A percentile compares a stretch with the other conserved stretches of the same genome.
phyloP scores from a whole-genome alignment of 2,888 invertebrate genomes.

The Tipula helvola region DNA sequence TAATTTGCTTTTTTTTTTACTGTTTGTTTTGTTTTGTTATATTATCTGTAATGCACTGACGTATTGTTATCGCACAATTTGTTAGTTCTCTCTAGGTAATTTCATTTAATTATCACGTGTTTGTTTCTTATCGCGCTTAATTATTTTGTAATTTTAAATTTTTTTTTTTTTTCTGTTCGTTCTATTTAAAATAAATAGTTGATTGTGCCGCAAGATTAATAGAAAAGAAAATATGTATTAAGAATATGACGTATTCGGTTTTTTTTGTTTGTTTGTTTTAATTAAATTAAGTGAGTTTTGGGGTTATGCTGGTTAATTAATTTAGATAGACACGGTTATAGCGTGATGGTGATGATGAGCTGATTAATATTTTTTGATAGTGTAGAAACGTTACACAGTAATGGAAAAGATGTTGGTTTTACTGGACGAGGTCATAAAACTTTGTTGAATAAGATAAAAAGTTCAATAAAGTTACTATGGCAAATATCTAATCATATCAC shows the following conservation, averaged over 20 bases:
- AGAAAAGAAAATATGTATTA: not conserved
- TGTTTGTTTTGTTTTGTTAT: conserved; percentile 11
- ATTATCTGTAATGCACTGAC: conserved; percentile 23
- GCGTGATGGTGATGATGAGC: not conserved
- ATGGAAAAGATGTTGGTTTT: too few species aligned
- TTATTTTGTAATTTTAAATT: not conserved
- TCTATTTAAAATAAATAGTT: not conserved
- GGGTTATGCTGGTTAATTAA: not conserved
- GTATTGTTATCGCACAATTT: not conserved
- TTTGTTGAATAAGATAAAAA: too few species aligned
- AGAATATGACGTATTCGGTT: not conserved
- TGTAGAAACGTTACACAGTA: not conserved
- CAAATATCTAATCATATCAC: too few species aligned
- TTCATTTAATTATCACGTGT: not conserved
- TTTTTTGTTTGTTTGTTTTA: not conserved
- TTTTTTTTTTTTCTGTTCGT: not conserved
- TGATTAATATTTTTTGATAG: not conserved
- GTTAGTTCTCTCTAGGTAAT: not conserved
- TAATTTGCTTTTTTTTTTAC: not conserved
- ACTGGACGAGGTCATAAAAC: too few species aligned
- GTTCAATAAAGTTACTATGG: too few species aligned
- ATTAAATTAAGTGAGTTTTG: not conserved
- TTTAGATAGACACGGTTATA: not conserved
- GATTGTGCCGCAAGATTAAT: not conserved
- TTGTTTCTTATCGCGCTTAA: not conserved